Base-by-base conservation (phyloP, 2,113 vertebrate genomes). In the Nannobrachium achirus region DNA sequence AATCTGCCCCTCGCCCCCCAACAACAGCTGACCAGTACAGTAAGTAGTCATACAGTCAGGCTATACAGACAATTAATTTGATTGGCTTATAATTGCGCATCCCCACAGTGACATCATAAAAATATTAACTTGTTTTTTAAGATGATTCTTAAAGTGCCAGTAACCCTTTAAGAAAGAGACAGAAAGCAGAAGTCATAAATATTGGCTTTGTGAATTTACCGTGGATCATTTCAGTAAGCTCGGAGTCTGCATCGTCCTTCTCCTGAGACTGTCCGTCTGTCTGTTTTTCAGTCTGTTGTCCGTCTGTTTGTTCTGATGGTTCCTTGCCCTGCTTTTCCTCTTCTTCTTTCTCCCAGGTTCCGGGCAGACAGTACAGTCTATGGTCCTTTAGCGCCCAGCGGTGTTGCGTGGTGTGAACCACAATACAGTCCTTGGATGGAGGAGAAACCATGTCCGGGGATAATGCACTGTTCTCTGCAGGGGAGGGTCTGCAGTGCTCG, bases 331-430 rank as follows among this genome's bases (percentile, higher is more conserved):
- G 10, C n/a, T 14, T 6, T 25, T 11, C 79, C 42, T 66, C 44
- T 11, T 60, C 52, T 14, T 14, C 10, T 46, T 69, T 68, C 63
- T 66, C 73, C 89, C 89, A 91, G 7, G 88, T 88, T 44, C 70
- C 83, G 1, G 57, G 33, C 3, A 67, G 69, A 76, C 88, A 89
- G 74, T 91, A 91, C 45, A 88, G 72, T 56, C 66, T 64, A 79
- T 91, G 89, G 79, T 91, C 89, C 57, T 48, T 75, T 72, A 91
- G 71, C 13, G 86, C 80, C 69, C 63, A 65, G n/a, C 1, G 4
- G 64, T 81, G 39, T 40, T 56, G 40, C 3, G 6, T 2, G 4
- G 16, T 63, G 46, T 18, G 44, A 33, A 91, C 59, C 6, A 56
- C 19, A 1, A 89, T 66, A 0, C 79, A 75, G 7, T 66, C 56